phyloP scores from a whole-genome alignment of 2,113 vertebrate species.

The Labeo catla region DNA sequence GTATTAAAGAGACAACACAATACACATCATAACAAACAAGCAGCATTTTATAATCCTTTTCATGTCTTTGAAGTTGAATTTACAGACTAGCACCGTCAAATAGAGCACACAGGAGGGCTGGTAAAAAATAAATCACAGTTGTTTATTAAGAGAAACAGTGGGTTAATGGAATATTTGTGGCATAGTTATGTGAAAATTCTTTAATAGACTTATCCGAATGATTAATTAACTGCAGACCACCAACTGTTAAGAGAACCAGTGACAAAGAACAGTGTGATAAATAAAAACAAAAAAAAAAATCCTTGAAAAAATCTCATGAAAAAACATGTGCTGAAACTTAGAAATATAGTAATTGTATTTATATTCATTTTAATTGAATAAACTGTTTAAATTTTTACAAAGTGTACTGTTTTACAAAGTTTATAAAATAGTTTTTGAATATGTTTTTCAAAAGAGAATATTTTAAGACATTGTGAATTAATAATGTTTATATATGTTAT shows the following conservation, averaged over 20 bases:
- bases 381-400: no score
- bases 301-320: neutral
- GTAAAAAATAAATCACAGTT: neutral
- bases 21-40: constrained; percentile 19
- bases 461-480: no score
- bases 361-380: neutral
- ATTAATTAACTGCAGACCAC: constrained; percentile 36
- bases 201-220: constrained; percentile 18
- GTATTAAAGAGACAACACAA: neutral
- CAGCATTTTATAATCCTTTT: constrained; percentile 21
- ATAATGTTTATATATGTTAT: no score
- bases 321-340: neutral
- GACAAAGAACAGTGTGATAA: neutral
- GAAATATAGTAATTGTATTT: neutral
- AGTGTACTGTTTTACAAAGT: no score
- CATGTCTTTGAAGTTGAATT: constrained; percentile 44
- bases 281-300: neutral
- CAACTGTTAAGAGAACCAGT: constrained; percentile 23
- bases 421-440: no score
- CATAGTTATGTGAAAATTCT: neutral
- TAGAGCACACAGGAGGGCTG: neutral
- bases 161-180: constrained; percentile 8
- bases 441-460: no score
- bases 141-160: neutral
- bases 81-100: constrained; percentile 11